Evolutionary conservation across 2,113 vertebrate genomes (phyloP).

Genomic region (Chaetodon trifascialis): DNA sequence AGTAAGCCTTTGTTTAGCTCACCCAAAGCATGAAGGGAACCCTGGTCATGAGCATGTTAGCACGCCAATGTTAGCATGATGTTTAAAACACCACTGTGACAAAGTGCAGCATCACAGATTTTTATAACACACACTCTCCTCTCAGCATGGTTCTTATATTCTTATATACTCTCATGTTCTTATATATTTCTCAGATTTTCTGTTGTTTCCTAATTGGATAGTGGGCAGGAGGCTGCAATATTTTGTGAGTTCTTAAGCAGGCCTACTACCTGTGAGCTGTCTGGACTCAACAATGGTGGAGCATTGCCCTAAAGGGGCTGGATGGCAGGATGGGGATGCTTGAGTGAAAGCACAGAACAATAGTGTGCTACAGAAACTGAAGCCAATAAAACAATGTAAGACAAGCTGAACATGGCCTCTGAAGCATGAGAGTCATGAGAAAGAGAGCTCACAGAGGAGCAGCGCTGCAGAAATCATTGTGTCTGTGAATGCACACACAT

Average conservation of each 20-base stretch:
- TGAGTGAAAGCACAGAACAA: slow-evolving; percentile 2
- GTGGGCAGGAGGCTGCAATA: not conserved
- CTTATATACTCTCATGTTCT: no score
- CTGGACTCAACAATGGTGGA: not conserved
- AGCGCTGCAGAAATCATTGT: not conserved
- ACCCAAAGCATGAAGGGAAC: no score
- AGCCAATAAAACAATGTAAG: slow-evolving; percentile 20
- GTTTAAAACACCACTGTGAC: no score
- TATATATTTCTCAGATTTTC: no score
- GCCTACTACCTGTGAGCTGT: slow-evolving; percentile 2
- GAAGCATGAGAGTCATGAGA: not conserved
- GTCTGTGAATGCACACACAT: slow-evolving; percentile 3
- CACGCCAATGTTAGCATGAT: no score
- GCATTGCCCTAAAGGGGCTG: not conserved
- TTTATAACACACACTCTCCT: no score
- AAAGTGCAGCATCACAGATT: no score
- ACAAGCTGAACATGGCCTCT: slow-evolving; percentile 27
- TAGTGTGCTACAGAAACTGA: slow-evolving; percentile 10
- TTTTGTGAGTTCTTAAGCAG: not conserved
- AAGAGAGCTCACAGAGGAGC: not conserved
- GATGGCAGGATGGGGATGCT: not conserved
- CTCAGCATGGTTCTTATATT: no score
- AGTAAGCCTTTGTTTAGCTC: no score
- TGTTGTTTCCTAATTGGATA: not conserved
- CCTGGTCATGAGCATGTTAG: no score